Conservation (phyloP, 1,140 invertebrate species). For the Lepidurus couesii region DNA sequence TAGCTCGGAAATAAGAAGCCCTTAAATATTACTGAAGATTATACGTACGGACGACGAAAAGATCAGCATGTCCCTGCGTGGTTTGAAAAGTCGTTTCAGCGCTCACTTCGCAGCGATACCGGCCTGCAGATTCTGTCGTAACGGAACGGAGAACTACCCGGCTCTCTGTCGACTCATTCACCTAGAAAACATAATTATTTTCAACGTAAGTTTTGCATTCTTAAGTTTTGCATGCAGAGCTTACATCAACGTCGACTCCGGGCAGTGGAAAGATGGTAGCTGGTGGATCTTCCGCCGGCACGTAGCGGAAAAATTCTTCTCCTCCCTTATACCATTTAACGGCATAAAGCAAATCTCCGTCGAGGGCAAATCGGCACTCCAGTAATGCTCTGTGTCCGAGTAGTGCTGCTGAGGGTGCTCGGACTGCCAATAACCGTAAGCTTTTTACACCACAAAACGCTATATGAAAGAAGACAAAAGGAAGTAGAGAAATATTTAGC, state of each 20-base stretch:
- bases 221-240: slow-evolving; percentile 46
- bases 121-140: slow-evolving; percentile 56
- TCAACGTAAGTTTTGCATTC: neutral
- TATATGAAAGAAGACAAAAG: neutral
- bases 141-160: slow-evolving; percentile 61
- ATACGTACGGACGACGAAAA: slow-evolving; percentile 41
- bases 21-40: neutral
- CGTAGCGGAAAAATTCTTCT: slow-evolving; percentile 71
- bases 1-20: neutral
- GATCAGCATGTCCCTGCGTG: slow-evolving; percentile 37
- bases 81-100: slow-evolving; percentile 65
- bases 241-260: slow-evolving; percentile 67
- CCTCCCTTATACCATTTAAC: slow-evolving; percentile 78
- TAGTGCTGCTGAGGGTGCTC: slow-evolving; percentile 30
- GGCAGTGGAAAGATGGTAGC: slow-evolving; percentile 58
- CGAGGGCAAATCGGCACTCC: slow-evolving; percentile 70
- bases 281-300: slow-evolving; percentile 60
- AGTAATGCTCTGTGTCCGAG: slow-evolving; percentile 61
- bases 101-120: slow-evolving; percentile 68
- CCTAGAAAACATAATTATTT: slow-evolving; percentile 42
- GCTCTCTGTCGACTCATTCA: slow-evolving; percentile 55
- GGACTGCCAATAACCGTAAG: slow-evolving; percentile 16
- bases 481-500: neutral
- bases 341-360: slow-evolving; percentile 67
- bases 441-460: slow-evolving; percentile 13